Percentiles rank a stretch among this genome's conserved stretches.
Conservation (phyloP, 2,113 vertebrate genomes). For the Hystrix cristata region DNA sequence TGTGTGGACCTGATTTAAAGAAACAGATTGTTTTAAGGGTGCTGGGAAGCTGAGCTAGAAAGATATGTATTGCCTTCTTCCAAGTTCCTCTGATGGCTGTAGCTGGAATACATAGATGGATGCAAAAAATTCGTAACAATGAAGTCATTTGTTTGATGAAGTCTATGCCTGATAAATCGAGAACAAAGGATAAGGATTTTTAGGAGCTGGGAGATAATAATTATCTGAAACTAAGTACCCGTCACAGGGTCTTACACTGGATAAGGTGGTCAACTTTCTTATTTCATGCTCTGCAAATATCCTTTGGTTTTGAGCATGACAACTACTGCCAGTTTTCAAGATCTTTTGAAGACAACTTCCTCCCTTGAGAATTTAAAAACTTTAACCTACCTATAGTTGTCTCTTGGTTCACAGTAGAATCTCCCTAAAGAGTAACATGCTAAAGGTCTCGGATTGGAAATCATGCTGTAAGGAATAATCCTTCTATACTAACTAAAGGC, state of each 20-base stretch:
- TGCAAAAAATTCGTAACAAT: neutral
- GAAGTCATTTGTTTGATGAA: neutral
- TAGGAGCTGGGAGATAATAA: neutral
- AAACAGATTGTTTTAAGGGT: neutral
- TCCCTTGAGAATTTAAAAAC: neutral
- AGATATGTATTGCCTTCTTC: neutral
- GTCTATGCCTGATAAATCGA: neutral
- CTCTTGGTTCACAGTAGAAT: neutral
- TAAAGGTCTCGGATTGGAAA: neutral
- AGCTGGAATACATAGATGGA: neutral
- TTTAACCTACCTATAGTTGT: neutral
- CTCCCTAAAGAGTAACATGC: neutral
- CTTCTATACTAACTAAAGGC: neutral
- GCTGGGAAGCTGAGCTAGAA: neutral
- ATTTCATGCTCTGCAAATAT: neutral
- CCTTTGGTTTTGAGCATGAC: neutral
- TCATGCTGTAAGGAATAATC: neutral
- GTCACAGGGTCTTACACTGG: neutral
- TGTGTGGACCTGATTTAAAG: constrained; percentile 15
- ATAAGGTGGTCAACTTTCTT: neutral
- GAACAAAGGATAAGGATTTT: neutral
- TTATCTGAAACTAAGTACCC: neutral
- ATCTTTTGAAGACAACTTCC: neutral
- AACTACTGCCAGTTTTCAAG: neutral
- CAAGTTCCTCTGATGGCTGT: neutral